These are phyloP conservation scores for Zonotrichia leucophrys DNA, from an alignment of 2,113 vertebrate species.

Conservation along the genomic window DNA sequence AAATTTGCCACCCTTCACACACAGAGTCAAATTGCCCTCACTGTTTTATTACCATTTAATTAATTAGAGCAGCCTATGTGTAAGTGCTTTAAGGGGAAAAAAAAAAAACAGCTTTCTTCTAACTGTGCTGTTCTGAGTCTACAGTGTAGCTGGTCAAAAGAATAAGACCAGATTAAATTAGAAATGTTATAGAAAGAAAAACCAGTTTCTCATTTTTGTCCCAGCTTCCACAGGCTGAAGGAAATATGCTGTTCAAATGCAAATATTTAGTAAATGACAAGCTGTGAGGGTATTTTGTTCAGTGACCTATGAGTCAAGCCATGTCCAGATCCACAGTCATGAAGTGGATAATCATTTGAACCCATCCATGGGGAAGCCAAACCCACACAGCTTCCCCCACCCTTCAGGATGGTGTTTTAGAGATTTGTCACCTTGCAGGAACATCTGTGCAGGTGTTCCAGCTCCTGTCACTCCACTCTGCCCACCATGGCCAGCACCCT, in stretches of 20 bases:
- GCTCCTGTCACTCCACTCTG: background rate
- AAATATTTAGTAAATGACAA: background rate
- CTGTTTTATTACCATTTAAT: background rate
- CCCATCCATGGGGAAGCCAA: background rate
- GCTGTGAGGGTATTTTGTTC: background rate
- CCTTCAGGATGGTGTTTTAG: background rate
- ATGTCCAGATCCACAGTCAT: background rate
- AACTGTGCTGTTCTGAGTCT: background rate
- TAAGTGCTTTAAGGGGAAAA: background rate
- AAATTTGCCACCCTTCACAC: background rate
- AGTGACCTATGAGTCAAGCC: background rate
- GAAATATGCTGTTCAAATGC: background rate
- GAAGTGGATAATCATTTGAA: background rate
- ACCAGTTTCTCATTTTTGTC: background rate
- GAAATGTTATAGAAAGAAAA: background rate
- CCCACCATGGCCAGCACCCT: background rate
- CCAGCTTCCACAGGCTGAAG: background rate
- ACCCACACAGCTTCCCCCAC: background rate
- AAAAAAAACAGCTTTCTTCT: background rate
- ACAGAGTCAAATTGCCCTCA: background rate
- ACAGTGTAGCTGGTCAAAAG: background rate
- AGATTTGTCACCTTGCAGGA: background rate
- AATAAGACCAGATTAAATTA: background rate
- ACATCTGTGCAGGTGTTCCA: background rate
- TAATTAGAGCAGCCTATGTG: background rate